Conservation (phyloP, 2,113 vertebrate genomes). For the Tyrannus savana region DNA sequence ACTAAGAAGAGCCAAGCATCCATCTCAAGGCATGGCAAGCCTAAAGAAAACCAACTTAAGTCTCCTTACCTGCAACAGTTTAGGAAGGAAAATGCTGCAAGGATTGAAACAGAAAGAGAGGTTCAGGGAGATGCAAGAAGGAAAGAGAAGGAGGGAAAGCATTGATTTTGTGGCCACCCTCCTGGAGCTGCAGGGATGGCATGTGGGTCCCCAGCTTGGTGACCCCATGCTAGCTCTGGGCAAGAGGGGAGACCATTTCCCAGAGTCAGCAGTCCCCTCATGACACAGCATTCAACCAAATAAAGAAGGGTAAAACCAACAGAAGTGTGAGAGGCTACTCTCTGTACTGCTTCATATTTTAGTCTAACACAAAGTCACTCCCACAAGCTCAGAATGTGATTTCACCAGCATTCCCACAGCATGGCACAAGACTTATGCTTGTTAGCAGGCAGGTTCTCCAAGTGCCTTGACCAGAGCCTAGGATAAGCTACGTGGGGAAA, state of each 20-base stretch:
- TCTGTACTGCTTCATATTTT: not conserved
- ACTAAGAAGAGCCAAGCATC: not conserved
- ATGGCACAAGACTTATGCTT: rapidly evolving
- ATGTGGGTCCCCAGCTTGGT: rapidly evolving
- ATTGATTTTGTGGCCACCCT: not conserved
- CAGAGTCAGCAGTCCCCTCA: not conserved
- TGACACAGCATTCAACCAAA: rapidly evolving
- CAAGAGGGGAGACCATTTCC: not conserved
- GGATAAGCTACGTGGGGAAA: not conserved
- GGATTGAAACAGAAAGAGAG: not conserved
- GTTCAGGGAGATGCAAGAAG: not conserved
- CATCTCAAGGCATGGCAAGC: not conserved
- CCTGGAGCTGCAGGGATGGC: no score
- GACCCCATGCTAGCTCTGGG: no score
- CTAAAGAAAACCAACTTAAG: not conserved
- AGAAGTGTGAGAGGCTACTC: rapidly evolving
- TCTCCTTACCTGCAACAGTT: not conserved
- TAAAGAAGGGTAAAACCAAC: not conserved
- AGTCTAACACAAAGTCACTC: not conserved
- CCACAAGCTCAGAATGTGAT: not conserved
- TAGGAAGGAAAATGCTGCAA: not conserved
- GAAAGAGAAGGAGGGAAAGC: not conserved
- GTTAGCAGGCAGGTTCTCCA: not conserved
- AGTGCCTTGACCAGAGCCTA: not conserved
- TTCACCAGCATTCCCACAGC: not conserved